Conservation (phyloP, 2,113 vertebrate species). For the Halcyon senegalensis region DNA sequence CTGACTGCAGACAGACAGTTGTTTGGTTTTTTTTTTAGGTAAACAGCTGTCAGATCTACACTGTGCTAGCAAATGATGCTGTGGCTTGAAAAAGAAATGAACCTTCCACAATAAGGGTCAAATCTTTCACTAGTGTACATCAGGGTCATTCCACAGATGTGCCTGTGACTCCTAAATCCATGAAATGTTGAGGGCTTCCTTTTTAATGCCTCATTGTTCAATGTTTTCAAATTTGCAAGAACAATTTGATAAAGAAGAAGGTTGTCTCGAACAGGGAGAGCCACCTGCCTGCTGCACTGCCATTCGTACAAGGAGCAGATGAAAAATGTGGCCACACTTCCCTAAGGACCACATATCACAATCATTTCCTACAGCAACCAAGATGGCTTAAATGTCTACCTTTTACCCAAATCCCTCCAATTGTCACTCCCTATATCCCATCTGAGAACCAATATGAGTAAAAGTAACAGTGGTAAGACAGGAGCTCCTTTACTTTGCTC, state of each 20-base stretch:
- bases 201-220: background rate
- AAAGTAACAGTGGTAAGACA: background rate
- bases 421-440: background rate
- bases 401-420: background rate
- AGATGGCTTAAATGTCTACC: background rate
- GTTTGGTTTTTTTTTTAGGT: background rate
- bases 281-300: background rate
- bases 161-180: background rate
- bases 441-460: background rate
- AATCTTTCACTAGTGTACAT: background rate
- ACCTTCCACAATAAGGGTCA: background rate
- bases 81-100: background rate
- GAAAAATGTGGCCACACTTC: background rate
- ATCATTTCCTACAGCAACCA: background rate
- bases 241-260: background rate
- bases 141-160: background rate
- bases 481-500: background rate
- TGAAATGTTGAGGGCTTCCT: background rate
- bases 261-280: accelerated
- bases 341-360: background rate
- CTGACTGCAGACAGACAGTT: background rate
- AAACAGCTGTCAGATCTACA: background rate
- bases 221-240: background rate
- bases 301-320: background rate
- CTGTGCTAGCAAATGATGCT: background rate